Evolutionary conservation across 1,140 invertebrate species (phyloP), one percentile per base, ranked within the genome.

Genomic region (Musca vetustissima): DNA sequence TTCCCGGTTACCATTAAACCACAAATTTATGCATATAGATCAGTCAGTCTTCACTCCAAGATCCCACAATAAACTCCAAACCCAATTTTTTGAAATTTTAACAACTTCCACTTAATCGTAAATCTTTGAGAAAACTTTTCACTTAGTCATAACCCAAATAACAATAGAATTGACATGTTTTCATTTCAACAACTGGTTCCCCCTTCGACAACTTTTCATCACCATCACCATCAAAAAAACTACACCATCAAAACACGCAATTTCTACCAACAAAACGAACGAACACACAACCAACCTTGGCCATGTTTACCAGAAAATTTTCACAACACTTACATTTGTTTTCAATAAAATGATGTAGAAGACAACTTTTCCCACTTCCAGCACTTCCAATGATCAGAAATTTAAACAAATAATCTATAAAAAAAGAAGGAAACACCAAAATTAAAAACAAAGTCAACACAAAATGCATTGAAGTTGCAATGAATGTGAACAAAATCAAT

Each of bases 261-360:
- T 61, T 36, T 19, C 36, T 19, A 19, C 14, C 53, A 57, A 25
- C 24, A 57, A 57, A 28, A 43, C 6, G 1, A 43, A 43, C 7
- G 3, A 43, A 43, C 13, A 13, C 36, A 43, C 36, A 43, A 2
- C 3, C 28, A 3, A 28, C 3, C 3, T 4, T 4, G 28, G 28
- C 8, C 28, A 61, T 28, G n/a, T 28, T 22, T 61, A 61, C n/a
- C n/a, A n/a, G n/a, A 59, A 19, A 59, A 22, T 28, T 25, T 28
- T 17, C 25, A 22, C n/a, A 36, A 9, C 4, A 90, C 87, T 89
- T 88, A 89, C 91, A 95, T 86, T 94, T 92, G 78, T 92, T 94
- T 84, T 95, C 93, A 77, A 94, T 95, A 79, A 96, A 96, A 83
- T 95, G 93, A 76, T 95, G 90, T 32, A 96, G 85, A 17, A 96